Conservation (phyloP, 2,888 invertebrate genomes). For the Eugnorisma glareosa region DNA sequence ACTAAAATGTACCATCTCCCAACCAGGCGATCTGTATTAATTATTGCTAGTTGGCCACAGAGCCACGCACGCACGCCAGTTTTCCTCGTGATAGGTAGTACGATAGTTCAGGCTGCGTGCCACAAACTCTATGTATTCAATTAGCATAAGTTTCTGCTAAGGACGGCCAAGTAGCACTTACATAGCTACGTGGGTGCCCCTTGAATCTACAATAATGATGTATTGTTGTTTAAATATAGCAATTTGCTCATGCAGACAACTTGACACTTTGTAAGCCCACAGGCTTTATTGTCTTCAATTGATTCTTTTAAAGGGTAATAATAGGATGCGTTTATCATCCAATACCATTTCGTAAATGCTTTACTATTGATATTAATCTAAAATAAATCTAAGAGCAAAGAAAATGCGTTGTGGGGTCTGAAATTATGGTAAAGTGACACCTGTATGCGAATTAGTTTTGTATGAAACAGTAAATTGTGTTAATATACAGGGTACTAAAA, state of each 20-base stretch:
- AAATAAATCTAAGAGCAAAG: background rate
- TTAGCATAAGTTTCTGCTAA: constrained; percentile 48
- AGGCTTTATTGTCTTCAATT: constrained; percentile 36
- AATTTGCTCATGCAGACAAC: constrained; percentile 11
- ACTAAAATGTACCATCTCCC: constrained; percentile 6
- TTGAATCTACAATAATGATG: constrained; percentile 44
- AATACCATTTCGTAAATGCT: background rate
- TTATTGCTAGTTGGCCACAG: constrained; percentile 37
- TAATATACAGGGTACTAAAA: background rate
- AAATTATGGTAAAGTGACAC: background rate
- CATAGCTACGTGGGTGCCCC: constrained; percentile 37
- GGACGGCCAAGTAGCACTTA: constrained; percentile 39
- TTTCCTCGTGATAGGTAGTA: constrained; percentile 17
- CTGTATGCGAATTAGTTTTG: background rate
- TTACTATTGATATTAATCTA: constrained; percentile 12
- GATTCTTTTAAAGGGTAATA: constrained; percentile 16
- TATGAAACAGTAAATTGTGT: background rate
- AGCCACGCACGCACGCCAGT: constrained; percentile 21
- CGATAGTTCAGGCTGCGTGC: constrained; percentile 34
- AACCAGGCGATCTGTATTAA: constrained; percentile 10
- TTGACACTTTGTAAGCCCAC: constrained; percentile 36
- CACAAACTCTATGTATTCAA: constrained; percentile 39
- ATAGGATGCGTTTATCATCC: background rate
- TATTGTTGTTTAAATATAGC: constrained; percentile 28
- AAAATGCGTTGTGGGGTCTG: background rate